Base-by-base conservation (phyloP, 2,113 vertebrate genomes). In the Bolborhynchus lineola region DNA sequence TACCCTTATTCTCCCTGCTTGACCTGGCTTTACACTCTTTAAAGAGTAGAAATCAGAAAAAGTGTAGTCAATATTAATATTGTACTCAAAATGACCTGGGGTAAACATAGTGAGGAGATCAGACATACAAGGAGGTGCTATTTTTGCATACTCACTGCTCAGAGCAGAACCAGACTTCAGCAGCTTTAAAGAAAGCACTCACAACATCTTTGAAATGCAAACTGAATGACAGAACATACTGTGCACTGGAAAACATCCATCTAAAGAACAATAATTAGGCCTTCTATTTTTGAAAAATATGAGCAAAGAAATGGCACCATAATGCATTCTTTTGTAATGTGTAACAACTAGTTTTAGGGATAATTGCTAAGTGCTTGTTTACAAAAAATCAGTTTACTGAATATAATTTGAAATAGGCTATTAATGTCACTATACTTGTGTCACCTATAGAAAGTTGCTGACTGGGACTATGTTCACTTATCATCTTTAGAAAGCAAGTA, bases 281-380 rank as follows among this genome's bases (percentile, higher is more conserved):
- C 65, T 89, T 89, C 64, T 68, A 64, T 57, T 79, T 81, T 77
- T 91, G 57, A 82, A 90, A 95, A 94, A 62, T 63, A 84, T 35
- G 37, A 91, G 46, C 55, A 50, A 83, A 59, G 78, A 78, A 77
- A 49, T 57, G 55, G 11, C 37, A 83, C 25, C 16, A 29, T 33
- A 74, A 78, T 49, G 13, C 18, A 77, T 88, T 65, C 47, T 35
- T 90, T 85, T 95, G 49, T 44, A 80, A 77, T 46, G 33, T 28
- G 31, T 46, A 91, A 89, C 25, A 67, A 35, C 44, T 74, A 81
- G 26, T 42, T 71, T 20, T 69, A 78, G 23, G 42, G 63, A 62
- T 91, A 95, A 88, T 90, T 88, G 80, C 29, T 44, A 59, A 84
- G 77, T 79, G 33, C 41, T 65, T 82, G 31, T 55, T 93, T 69